Evolutionary conservation across 2,888 invertebrate genomes (phyloP), one percentile per base, ranked within the genome.

Genomic region (Tricholauxania praeusta): DNA sequence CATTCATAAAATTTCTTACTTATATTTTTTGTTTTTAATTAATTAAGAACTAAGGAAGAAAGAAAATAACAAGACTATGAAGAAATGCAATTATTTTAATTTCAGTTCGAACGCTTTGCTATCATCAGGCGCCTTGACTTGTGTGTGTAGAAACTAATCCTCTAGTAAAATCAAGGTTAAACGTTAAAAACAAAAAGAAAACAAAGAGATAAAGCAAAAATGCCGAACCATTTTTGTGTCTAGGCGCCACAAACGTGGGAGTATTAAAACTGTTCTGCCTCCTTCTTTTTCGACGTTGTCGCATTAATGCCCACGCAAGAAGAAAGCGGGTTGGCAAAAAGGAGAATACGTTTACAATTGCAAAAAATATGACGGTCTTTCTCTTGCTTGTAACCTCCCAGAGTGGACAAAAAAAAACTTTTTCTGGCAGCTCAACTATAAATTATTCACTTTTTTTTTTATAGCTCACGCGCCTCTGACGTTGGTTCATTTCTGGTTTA

Each of bases 381-480:
- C 28, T 39, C 39, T 39, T 10, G 39, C 39, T 7, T 4, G 39
- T 39, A 7, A 39, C 39, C 39, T 7, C 39, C 39, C 39, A 39
- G 7, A 39, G 39, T 39, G 57, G 22, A 22, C 57, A 22, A 17
- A 22, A 57, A 15, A 57, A 6, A 22, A 28, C 4, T 12, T 28
- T 57, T 57, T 12, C 57, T 28, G 28, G n/a, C 12, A 57, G 14
- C 22, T 14, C 10, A 39, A 39, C 19, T 17, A 17, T 12, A 62
- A 63, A 19, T 48, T 28, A 12, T 57, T 63, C 63, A 47, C 19
- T 63, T 19, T 19, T 47, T 17, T 39, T 47, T 63, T 63, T 63
- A 63, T 63, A 48, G 63, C 63, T 63, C 63, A 63, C 63, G 47
- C 47, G 63, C 47, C 19, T 47, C 63, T 63, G 63, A 63, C 63